phyloP scores from a whole-genome alignment of 2,113 vertebrate genomes.

The Synodontis membranacea region DNA sequence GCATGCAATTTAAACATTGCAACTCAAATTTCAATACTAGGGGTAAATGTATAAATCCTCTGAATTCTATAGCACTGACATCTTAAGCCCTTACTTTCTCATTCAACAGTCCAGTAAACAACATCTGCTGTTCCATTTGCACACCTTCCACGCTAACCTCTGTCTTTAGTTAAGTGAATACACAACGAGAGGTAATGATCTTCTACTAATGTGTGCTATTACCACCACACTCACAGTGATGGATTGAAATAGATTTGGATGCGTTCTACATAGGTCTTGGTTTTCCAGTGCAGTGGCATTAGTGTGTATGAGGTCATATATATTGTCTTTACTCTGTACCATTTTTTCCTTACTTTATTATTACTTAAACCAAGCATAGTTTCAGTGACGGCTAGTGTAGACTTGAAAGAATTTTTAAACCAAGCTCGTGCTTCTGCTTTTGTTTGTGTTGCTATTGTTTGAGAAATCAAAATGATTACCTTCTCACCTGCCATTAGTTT shows the following conservation, averaged over 20 bases:
- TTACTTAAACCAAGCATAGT: not conserved
- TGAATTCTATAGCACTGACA: constrained; percentile 38
- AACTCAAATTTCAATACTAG: constrained; percentile 1
- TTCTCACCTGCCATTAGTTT: constrained; percentile 42
- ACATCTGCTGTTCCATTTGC: constrained; percentile 58
- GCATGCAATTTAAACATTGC: not conserved
- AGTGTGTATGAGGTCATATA: constrained; percentile 26
- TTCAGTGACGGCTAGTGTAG: not conserved
- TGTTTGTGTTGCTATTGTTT: constrained; percentile 36
- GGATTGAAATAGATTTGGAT: constrained; percentile 51
- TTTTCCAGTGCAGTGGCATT: constrained; percentile 37
- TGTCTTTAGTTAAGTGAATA: constrained; percentile 60
- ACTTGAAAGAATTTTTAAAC: constrained; percentile 10
- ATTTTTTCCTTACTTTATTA: constrained; percentile 9
- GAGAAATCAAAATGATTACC: constrained; percentile 41
- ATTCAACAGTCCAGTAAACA: constrained; percentile 57
- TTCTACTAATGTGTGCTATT: constrained; percentile 60
- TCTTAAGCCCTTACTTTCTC: constrained; percentile 44
- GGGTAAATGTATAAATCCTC: constrained; percentile 21
- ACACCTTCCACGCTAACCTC: constrained; percentile 54
- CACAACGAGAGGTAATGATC: constrained; percentile 60
- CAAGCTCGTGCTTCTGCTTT: not conserved
- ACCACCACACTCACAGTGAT: constrained; percentile 54
- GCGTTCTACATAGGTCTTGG: constrained; percentile 51
- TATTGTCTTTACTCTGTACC: constrained; percentile 12